These are phyloP conservation scores for Trachymyrmex cornetzi DNA, from an alignment of 1,140 invertebrate species.

Conservation along the genomic window DNA sequence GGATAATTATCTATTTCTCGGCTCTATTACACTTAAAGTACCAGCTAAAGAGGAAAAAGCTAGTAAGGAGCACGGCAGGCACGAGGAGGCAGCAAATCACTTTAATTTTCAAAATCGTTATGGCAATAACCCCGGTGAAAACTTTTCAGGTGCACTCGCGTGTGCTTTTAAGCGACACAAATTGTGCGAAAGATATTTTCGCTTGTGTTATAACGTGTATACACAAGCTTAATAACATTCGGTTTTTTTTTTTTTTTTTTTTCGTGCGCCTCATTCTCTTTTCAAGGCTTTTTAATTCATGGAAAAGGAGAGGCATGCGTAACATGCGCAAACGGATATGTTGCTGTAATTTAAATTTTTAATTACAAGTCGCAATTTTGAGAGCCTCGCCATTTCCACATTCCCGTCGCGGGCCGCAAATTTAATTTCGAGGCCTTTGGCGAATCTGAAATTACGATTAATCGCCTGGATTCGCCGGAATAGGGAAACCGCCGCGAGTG, in stretches of 20 bases:
- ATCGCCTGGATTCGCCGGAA: conserved; percentile 26
- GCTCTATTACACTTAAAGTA: conserved; percentile 63
- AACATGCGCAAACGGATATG: not conserved
- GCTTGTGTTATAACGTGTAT: not conserved
- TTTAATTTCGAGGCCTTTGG: conserved; percentile 27
- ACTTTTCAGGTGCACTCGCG: conserved; percentile 51
- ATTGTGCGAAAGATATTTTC: conserved; percentile 47
- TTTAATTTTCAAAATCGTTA: conserved; percentile 64
- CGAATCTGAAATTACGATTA: conserved; percentile 53
- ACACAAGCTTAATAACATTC: conserved; percentile 18
- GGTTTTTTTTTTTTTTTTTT: not conserved
- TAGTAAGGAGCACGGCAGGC: conserved; percentile 42
- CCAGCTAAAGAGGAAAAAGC: conserved; percentile 59
- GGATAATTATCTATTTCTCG: conserved; percentile 64
- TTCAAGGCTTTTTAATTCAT: not conserved
- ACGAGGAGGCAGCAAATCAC: conserved; percentile 47
- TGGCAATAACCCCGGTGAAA: conserved; percentile 24
- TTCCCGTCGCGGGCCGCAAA: not conserved
- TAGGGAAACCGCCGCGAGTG: not conserved
- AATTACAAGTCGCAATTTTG: conserved; percentile 11
- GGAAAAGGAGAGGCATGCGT: not conserved
- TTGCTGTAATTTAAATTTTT: conserved; percentile 1
- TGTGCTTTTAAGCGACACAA: conserved; percentile 36
- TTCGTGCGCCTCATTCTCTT: not conserved
- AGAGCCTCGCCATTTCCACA: not conserved